Conservation (phyloP, 2,888 invertebrate genomes). For the Tipula lateralis region DNA sequence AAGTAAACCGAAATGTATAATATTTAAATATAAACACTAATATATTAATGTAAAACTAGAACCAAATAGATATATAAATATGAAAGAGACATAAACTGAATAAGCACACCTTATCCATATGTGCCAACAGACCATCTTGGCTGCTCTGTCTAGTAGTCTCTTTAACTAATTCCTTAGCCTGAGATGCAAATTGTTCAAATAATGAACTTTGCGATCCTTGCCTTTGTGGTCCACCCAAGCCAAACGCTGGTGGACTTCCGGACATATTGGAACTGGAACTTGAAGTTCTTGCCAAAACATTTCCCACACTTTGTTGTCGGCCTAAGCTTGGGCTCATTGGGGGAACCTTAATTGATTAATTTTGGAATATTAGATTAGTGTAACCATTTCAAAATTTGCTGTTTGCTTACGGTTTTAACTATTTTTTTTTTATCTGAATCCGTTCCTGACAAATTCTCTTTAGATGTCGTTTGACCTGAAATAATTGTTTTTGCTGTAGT, state of each 20-base stretch:
- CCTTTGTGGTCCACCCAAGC: slow-evolving; percentile 49
- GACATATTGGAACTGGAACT: slow-evolving; percentile 59
- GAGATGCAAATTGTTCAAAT: slow-evolving; percentile 80
- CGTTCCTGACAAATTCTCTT: slow-evolving; percentile 34
- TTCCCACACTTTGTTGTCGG: slow-evolving; percentile 58
- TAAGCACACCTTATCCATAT: slow-evolving; percentile 75
- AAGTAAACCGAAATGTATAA: no score
- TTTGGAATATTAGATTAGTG: neutral
- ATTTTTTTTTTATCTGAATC: slow-evolving; percentile 38
- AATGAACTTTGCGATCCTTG: slow-evolving; percentile 80
- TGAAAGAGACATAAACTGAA: slow-evolving; percentile 34
- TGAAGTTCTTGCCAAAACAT: slow-evolving; percentile 58
- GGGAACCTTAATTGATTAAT: slow-evolving; percentile 46
- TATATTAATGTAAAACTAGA: no score
- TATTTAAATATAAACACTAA: no score
- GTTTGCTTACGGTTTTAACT: slow-evolving; percentile 42
- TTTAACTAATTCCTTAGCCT: slow-evolving; percentile 82
- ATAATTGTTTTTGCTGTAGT: slow-evolving; percentile 69
- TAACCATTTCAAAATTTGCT: neutral
- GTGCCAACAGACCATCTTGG: slow-evolving; percentile 80
- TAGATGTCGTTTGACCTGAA: slow-evolving; percentile 54
- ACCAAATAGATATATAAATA: no score
- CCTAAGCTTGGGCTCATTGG: slow-evolving; percentile 55
- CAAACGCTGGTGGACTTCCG: slow-evolving; percentile 43
- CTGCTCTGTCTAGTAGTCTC: slow-evolving; percentile 86